Percentiles rank a stretch among this genome's conserved stretches.
phyloP scores from a whole-genome alignment of 2,797 vertebrate genomes.

The Microtus obscurus region DNA sequence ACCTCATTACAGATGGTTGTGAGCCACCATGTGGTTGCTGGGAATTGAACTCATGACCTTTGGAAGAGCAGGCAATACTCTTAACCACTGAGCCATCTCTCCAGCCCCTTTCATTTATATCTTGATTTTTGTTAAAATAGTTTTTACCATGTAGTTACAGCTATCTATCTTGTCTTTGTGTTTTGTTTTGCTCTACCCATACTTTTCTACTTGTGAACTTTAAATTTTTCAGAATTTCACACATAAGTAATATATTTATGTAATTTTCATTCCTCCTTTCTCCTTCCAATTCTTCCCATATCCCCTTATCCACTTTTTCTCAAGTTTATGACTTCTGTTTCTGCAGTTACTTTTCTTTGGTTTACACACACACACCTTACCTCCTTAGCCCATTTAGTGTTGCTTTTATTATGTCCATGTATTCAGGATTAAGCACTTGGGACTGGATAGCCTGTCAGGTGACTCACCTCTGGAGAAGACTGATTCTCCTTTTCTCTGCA shows the following conservation, averaged over 20 bases:
- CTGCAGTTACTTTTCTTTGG: not conserved
- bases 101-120: not conserved
- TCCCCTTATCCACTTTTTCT: not conserved
- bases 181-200: slow-evolving; percentile 13
- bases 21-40: no score
- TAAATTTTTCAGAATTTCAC: not conserved
- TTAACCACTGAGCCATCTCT: no score
- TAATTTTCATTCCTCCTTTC: not conserved
- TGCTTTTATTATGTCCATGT: not conserved
- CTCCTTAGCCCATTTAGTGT: not conserved
- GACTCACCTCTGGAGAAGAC: not conserved
- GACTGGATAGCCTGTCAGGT: not conserved
- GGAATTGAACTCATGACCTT: no score
- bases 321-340: not conserved
- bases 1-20: no score
- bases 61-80: no score
- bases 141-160: not conserved
- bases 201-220: not conserved
- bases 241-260: not conserved
- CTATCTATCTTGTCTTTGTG: not conserved
- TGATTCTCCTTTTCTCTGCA: not conserved
- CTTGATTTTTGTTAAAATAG: no score
- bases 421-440: not conserved
- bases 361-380: not conserved
- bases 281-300: not conserved